Conservation (phyloP, 2,888 invertebrate genomes). For the Clanis bilineata region DNA sequence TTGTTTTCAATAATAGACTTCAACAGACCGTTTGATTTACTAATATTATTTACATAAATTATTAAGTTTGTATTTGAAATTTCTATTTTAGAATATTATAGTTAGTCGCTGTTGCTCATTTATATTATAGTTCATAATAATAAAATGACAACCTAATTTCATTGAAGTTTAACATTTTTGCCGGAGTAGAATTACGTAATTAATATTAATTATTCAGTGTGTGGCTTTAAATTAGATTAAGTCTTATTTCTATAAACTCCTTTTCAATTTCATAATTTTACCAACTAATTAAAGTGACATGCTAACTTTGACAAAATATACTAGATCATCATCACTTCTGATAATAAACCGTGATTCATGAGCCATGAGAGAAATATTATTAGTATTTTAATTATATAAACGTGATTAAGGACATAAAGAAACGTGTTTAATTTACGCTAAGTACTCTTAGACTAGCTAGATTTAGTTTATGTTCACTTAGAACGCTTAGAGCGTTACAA, state of each 20-base stretch:
- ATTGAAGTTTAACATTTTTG: no score
- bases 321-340: not conserved
- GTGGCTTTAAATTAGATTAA: no score
- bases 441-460: not conserved
- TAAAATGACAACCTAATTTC: no score
- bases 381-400: not conserved
- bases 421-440: not conserved
- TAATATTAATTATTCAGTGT: no score
- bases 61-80: no score
- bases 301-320: not conserved
- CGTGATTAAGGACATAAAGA: not conserved
- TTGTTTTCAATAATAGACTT: not conserved
- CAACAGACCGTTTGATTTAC: not conserved
- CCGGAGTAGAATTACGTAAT: no score
- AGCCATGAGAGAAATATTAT: not conserved
- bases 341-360: not conserved
- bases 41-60: no score
- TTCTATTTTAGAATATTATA: no score
- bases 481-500: conserved; percentile 9
- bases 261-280: not conserved
- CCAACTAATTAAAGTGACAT: not conserved
- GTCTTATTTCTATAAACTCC: no score
- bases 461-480: conserved; percentile 3
- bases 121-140: no score
- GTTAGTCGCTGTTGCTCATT: no score